Evolutionary conservation across 2,113 vertebrate genomes (phyloP).

Genomic region (Hemiscyllium ocellatum): DNA sequence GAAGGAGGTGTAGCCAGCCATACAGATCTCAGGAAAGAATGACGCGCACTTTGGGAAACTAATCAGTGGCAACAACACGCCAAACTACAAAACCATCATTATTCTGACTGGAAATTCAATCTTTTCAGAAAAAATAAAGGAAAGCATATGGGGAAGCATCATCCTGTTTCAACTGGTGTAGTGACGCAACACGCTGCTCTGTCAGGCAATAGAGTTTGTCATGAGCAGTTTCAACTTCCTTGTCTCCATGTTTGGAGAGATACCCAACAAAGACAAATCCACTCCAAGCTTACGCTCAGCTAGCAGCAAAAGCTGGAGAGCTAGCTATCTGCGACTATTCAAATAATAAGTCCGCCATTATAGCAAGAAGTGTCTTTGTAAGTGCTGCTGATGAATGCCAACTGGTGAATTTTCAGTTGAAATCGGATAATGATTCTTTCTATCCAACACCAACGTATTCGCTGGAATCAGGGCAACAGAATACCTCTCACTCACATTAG

Average conservation of each 20-base stretch:
- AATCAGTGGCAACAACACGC: not conserved
- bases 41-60: not conserved
- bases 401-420: not conserved
- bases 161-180: not conserved
- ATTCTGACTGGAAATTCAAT: not conserved
- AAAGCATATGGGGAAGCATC: no score
- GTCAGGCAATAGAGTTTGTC: not conserved
- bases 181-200: not conserved
- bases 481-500: not conserved
- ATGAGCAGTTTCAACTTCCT: not conserved
- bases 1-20: not conserved
- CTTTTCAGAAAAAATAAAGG: no score
- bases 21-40: not conserved
- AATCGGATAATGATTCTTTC: not conserved
- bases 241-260: not conserved
- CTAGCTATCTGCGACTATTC: no score
- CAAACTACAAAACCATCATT: not conserved
- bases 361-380: not conserved
- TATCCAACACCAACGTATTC: not conserved
- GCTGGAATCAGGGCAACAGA: not conserved
- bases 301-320: not conserved
- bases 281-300: not conserved
- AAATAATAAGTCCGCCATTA: not conserved
- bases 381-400: not conserved
- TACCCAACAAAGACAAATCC: not conserved